These are phyloP conservation scores for Apis mellifera DNA, from an alignment of 1,140 invertebrate genomes.

Conservation along the genomic window DNA sequence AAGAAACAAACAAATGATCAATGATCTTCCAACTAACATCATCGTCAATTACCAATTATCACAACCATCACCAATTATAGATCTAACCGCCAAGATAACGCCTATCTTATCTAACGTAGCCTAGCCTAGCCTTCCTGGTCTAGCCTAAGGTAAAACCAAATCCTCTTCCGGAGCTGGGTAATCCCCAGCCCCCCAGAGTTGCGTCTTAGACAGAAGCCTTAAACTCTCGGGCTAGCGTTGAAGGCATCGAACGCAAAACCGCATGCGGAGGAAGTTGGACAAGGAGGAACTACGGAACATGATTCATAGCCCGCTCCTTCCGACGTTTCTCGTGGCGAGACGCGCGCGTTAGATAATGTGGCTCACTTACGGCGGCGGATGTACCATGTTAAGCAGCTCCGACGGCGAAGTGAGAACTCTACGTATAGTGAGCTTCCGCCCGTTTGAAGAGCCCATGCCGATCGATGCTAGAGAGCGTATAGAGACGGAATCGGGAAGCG, in stretches of 20 bases:
- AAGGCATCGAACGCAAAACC: not conserved
- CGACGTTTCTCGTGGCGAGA: conserved; percentile 28
- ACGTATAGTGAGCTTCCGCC: conserved; percentile 90
- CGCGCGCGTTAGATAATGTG: conserved; percentile 59
- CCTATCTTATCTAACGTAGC: conserved; percentile 18
- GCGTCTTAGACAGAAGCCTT: not conserved
- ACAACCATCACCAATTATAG: not conserved
- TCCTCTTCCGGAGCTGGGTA: not conserved
- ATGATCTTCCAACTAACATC: conserved; percentile 7
- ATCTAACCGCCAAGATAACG: not conserved
- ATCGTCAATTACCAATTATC: conserved; percentile 37
- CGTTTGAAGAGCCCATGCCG: conserved; percentile 92
- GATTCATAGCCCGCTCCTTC: conserved; percentile 45
- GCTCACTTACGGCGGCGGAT: conserved; percentile 89
- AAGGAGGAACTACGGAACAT: conserved; percentile 11
- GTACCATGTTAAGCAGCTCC: conserved; percentile 90
- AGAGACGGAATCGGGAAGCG: conserved; percentile 85
- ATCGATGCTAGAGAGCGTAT: conserved; percentile 90
- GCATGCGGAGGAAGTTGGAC: not conserved
- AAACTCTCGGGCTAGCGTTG: too few species aligned
- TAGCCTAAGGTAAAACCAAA: not conserved
- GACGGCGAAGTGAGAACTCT: conserved; percentile 90
- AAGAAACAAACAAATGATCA: conserved; percentile 17
- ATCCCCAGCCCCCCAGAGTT: not conserved
- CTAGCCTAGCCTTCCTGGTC: not conserved